A percentile compares a stretch with the other conserved stretches of the same genome.
Conservation (phyloP, 2,888 invertebrate genomes). For the Callinectes sapidus region DNA sequence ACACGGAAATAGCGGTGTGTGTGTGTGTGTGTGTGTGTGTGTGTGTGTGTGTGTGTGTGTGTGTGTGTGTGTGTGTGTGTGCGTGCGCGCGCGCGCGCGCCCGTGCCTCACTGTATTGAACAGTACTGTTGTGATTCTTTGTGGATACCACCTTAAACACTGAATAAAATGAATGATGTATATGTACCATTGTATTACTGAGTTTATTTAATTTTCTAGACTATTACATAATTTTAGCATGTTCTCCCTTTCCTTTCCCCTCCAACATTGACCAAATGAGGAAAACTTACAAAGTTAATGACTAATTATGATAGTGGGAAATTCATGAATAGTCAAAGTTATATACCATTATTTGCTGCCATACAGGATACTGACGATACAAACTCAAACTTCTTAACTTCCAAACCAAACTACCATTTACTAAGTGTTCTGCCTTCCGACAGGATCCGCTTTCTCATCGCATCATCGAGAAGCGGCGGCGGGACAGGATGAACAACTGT, state of each 20-base stretch:
- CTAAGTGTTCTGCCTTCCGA: slow-evolving; percentile 77
- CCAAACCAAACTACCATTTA: too few relatives aligned
- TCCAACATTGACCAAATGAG: background rate
- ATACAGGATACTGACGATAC: background rate
- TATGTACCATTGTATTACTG: too few relatives aligned
- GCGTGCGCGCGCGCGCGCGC: too few relatives aligned
- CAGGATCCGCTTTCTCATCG: slow-evolving; percentile 99
- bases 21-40: too few relatives aligned
- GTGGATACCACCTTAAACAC: background rate
- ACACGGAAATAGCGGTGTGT: background rate
- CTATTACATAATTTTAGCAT: background rate
- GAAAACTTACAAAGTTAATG: background rate
- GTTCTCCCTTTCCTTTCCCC: background rate
- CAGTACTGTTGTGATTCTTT: background rate
- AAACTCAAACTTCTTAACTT: background rate
- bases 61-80: too few relatives aligned
- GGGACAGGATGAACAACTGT: slow-evolving; percentile 98
- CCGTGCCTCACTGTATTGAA: too few relatives aligned
- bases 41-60: too few relatives aligned
- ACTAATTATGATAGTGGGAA: too few relatives aligned
- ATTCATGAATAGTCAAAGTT: too few relatives aligned
- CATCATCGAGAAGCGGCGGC: slow-evolving; percentile 94
- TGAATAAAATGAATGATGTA: too few relatives aligned
- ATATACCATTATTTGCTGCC: too few relatives aligned
- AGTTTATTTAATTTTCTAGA: background rate